Conservation (phyloP, 2,888 invertebrate genomes). For the Therioaphis trifolii region DNA sequence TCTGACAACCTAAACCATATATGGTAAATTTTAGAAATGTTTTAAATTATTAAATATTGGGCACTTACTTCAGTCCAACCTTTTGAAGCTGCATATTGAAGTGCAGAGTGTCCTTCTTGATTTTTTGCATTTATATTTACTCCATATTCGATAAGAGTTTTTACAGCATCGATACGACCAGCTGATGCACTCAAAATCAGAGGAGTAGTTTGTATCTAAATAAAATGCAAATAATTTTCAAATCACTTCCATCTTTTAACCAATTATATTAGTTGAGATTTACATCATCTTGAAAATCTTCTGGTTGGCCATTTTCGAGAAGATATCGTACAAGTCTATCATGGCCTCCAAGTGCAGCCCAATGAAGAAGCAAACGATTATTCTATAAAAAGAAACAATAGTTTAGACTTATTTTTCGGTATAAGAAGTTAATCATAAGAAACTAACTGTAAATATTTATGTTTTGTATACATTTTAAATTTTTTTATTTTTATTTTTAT, state of each 20-base stretch:
- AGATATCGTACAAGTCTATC: conserved; percentile 78
- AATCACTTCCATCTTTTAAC: not conserved
- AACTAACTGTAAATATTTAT: too few species aligned
- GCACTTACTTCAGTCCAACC: conserved; percentile 77
- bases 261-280: conserved; percentile 61
- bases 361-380: conserved; percentile 79
- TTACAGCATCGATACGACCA: conserved; percentile 78
- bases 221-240: conserved; percentile 57
- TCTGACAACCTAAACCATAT: conserved; percentile 74
- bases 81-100: conserved; percentile 89
- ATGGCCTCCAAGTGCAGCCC: conserved; percentile 84
- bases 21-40: not conserved
- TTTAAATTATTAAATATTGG: conserved; percentile 3
- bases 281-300: conserved; percentile 80
- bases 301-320: conserved; percentile 75
- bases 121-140: conserved; percentile 81
- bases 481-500: too few species aligned
- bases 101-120: conserved; percentile 79
- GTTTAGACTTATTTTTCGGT: not conserved
- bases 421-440: not conserved
- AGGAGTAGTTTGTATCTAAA: conserved; percentile 78
- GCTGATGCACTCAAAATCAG: conserved; percentile 84
- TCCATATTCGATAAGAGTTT: conserved; percentile 75
- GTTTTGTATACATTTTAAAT: too few species aligned
- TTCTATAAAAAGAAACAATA: conserved; percentile 71